These are phyloP conservation scores for Sebastes elongatus DNA, from an alignment of 2,797 vertebrate genomes.

Conservation along the genomic window DNA sequence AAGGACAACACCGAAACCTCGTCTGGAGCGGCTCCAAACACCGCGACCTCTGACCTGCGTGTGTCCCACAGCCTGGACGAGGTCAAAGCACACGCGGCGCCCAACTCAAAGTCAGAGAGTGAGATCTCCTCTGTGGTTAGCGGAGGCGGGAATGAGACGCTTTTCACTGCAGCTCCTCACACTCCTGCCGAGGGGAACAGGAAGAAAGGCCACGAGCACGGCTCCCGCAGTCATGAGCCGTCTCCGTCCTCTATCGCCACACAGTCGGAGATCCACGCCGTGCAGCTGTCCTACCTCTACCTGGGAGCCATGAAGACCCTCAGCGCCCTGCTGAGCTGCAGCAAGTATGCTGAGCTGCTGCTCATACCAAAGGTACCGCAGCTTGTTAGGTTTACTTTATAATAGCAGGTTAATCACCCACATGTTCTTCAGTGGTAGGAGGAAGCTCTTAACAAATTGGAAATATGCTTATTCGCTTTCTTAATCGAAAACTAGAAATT, in stretches of 20 bases:
- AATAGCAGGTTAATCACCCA: background rate
- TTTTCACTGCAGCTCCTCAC: constrained; percentile 68
- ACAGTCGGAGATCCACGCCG: constrained; percentile 91
- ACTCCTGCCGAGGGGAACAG: constrained; percentile 81
- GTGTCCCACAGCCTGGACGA: constrained; percentile 88
- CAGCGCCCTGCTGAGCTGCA: constrained; percentile 94
- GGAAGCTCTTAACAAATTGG: background rate
- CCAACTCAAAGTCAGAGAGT: constrained; percentile 86
- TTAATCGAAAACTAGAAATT: too few species aligned
- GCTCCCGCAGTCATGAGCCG: constrained; percentile 82
- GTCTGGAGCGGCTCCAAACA: background rate
- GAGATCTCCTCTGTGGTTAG: constrained; percentile 85
- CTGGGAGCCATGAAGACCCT: constrained; percentile 97
- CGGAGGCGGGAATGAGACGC: constrained; percentile 64
- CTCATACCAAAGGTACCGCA: constrained; percentile 92
- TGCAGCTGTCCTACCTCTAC: constrained; percentile 96
- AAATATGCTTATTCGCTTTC: background rate
- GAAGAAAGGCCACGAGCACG: constrained; percentile 90
- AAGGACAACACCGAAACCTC: constrained; percentile 37
- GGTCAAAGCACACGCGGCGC: constrained; percentile 81
- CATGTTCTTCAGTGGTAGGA: background rate
- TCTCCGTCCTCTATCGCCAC: constrained; percentile 45
- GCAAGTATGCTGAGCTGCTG: constrained; percentile 95
- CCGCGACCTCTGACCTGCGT: constrained; percentile 74
- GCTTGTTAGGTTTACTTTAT: background rate